phyloP scores from a whole-genome alignment of 2,888 invertebrate species.

The Dryococelus australis region DNA sequence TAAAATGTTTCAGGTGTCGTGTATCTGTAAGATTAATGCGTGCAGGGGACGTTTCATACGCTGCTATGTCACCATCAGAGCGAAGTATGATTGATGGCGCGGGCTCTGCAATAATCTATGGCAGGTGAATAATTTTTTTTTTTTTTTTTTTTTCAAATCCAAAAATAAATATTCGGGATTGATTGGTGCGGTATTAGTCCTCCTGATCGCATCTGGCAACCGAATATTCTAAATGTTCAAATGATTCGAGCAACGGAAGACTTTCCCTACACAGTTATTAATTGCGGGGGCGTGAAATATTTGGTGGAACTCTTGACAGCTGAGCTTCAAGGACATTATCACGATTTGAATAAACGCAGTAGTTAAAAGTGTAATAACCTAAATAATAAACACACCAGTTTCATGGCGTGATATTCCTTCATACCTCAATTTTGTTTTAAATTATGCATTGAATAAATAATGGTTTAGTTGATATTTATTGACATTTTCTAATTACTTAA shows the following conservation, averaged over 20 bases:
- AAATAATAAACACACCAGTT: too few species aligned
- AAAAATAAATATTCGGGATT: conserved; percentile 9
- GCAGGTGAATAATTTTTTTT: not conserved
- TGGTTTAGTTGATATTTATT: too few species aligned
- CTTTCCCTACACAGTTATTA: not conserved
- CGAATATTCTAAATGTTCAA: not conserved
- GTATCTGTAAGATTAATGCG: conserved; percentile 10
- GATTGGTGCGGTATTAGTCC: not conserved
- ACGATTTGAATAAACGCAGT: too few species aligned
- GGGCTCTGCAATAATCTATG: not conserved
- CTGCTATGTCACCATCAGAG: conserved; percentile 1
- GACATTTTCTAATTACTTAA: too few species aligned
- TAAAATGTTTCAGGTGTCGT: not conserved
- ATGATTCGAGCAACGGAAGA: not conserved
- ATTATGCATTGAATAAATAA: too few species aligned
- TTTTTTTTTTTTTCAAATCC: not conserved
- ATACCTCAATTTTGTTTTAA: too few species aligned
- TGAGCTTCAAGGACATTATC: too few species aligned
- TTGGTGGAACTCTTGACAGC: not conserved
- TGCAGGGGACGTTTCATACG: not conserved
- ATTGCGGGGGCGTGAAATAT: not conserved
- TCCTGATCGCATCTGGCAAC: not conserved
- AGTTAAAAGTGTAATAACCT: too few species aligned
- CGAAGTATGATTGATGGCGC: conserved; percentile 2
- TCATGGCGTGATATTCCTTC: too few species aligned